phyloP scores from a whole-genome alignment of 2,797 vertebrate genomes.

The Sciurus vulgaris region DNA sequence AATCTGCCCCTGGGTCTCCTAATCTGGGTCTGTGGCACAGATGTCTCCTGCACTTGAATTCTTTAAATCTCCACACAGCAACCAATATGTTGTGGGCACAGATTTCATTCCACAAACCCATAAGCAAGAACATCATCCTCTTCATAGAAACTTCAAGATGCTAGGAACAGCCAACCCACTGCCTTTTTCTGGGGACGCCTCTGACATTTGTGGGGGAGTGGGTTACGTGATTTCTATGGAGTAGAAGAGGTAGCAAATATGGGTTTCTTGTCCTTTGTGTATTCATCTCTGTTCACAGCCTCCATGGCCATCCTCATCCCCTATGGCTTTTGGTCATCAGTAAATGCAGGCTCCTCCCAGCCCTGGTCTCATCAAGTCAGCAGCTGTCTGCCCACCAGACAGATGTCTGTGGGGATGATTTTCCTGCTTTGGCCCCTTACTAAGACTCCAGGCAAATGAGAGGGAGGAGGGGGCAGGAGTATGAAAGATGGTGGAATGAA shows the following conservation, averaged over 20 bases:
- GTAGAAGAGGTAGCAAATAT: not conserved
- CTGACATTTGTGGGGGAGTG: not conserved
- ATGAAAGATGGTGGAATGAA: no score
- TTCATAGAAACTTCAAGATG: not conserved
- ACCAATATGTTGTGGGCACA: not conserved
- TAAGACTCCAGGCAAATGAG: not conserved
- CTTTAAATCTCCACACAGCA: constrained; percentile 45
- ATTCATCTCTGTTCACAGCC: not conserved
- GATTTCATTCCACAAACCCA: constrained; percentile 12
- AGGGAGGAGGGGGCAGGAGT: no score
- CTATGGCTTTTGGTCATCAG: not conserved
- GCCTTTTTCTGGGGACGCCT: not conserved
- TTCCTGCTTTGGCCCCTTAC: not conserved
- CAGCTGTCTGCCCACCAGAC: not conserved
- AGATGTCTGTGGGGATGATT: not conserved
- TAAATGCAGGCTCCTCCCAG: not conserved
- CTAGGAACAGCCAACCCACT: not conserved
- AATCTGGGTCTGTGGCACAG: not conserved
- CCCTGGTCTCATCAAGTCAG: not conserved
- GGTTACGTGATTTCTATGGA: not conserved
- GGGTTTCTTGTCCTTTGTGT: not conserved
- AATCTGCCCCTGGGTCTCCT: constrained; percentile 23
- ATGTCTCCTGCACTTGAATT: not conserved
- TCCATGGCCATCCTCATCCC: not conserved
- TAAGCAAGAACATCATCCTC: not conserved